Conservation (phyloP, 2,113 vertebrate species). For the Pelvicachromis taeniatus region DNA sequence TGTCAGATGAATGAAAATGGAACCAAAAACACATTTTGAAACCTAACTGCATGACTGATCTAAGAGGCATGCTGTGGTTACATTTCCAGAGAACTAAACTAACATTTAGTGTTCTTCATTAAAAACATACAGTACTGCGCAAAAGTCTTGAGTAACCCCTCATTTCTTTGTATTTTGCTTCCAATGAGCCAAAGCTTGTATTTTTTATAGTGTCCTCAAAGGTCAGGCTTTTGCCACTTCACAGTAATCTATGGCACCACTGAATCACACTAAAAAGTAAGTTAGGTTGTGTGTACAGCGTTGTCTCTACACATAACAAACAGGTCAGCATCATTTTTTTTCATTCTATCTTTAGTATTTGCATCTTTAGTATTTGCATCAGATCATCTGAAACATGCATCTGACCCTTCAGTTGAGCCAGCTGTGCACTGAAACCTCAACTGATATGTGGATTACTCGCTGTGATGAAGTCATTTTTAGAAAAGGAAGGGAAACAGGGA, state of each 20-base stretch:
- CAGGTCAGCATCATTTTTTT: neutral
- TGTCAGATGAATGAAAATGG: constrained; percentile 29
- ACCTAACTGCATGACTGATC: neutral
- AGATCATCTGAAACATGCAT: too few species aligned
- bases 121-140: neutral
- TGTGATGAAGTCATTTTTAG: neutral
- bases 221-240: neutral
- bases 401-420: too few species aligned
- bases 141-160: neutral
- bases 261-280: neutral
- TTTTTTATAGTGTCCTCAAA: neutral
- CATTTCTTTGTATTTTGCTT: neutral
- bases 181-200: neutral
- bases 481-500: neutral
- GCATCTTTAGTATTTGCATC: too few species aligned
- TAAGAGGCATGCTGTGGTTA: rapidly evolving
- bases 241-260: neutral
- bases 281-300: neutral
- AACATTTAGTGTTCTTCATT: neutral
- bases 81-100: neutral
- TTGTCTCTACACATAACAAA: neutral
- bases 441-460: neutral
- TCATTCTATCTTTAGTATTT: neutral
- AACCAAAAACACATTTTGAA: neutral
- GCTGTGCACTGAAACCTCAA: too few species aligned